phyloP scores from a whole-genome alignment of 2,888 invertebrate genomes.

The Ochropleura leucogaster region DNA sequence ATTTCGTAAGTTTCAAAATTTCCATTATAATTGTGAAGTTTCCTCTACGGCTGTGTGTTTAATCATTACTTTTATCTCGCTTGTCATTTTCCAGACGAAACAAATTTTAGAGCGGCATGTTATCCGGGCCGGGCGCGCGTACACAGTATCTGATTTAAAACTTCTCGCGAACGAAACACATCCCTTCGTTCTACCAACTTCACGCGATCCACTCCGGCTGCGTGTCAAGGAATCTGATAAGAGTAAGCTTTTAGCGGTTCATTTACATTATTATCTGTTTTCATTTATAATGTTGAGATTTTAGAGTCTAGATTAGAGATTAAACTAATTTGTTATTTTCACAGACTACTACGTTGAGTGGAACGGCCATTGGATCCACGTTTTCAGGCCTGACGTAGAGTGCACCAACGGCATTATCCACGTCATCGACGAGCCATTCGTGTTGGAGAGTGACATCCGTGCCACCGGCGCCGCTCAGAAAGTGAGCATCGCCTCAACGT shows the following conservation, averaged over 20 bases:
- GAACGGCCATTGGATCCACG: constrained; percentile 95
- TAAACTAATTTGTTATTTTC: constrained; percentile 60
- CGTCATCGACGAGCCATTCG: constrained; percentile 96
- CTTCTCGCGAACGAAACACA: constrained; percentile 92
- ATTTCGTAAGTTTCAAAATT: constrained; percentile 91
- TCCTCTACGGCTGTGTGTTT: constrained; percentile 20
- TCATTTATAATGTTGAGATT: constrained; percentile 54
- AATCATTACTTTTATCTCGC: constrained; percentile 27
- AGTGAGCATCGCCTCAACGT: constrained; percentile 70
- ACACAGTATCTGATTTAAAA: constrained; percentile 95
- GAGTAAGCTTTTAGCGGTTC: constrained; percentile 83
- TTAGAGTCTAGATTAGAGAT: constrained; percentile 40
- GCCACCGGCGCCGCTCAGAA: constrained; percentile 90
- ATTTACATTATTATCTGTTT: constrained; percentile 70
- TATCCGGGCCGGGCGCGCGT: constrained; percentile 94
- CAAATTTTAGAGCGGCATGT: constrained; percentile 97
- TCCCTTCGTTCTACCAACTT: constrained; percentile 92
- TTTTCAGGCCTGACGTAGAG: constrained; percentile 97
- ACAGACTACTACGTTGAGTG: constrained; percentile 96
- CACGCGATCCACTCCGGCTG: constrained; percentile 93
- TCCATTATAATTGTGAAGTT: constrained; percentile 13
- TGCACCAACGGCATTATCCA: constrained; percentile 99
- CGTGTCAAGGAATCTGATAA: constrained; percentile 94
- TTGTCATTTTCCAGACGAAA: constrained; percentile 91
- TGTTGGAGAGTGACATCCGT: constrained; percentile 95